phyloP scores from a whole-genome alignment of 2,888 invertebrate species.

The Brassicogethes aeneus region DNA sequence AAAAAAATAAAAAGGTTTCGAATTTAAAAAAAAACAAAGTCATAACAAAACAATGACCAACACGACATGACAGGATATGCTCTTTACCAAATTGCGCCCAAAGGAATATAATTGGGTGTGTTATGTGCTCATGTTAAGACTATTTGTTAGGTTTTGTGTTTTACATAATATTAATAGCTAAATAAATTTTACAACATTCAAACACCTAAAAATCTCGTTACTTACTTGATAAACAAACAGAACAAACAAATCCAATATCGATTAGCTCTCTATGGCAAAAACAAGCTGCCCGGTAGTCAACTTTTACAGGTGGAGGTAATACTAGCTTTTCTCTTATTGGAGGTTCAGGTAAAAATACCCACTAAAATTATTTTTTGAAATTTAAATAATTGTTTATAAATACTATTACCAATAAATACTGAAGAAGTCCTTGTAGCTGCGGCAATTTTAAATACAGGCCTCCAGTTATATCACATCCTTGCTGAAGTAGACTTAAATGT shows the following conservation, averaged over 20 bases:
- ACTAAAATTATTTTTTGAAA: slow-evolving; percentile 43
- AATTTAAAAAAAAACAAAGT: no score
- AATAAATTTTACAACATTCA: slow-evolving; percentile 1
- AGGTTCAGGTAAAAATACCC: slow-evolving; percentile 89
- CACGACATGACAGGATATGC: no score
- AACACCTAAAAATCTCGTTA: slow-evolving; percentile 14
- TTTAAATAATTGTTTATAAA: slow-evolving; percentile 3
- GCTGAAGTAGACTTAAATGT: slow-evolving; percentile 83
- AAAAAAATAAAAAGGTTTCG: no score
- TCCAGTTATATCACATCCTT: slow-evolving; percentile 93
- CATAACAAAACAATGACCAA: no score
- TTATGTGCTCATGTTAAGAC: no score
- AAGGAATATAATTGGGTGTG: no score
- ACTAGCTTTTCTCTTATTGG: slow-evolving; percentile 72
- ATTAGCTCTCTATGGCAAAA: slow-evolving; percentile 94
- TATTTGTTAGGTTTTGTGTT: no score
- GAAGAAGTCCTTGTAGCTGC: slow-evolving; percentile 74
- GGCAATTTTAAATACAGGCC: slow-evolving; percentile 87
- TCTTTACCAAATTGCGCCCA: no score
- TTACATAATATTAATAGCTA: no score
- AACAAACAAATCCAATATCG: slow-evolving; percentile 95
- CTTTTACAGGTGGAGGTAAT: slow-evolving; percentile 80
- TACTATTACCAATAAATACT: slow-evolving; percentile 73
- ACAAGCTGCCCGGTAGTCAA: slow-evolving; percentile 95
- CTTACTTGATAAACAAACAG: slow-evolving; percentile 90